Evolutionary conservation across 1,140 invertebrate genomes (phyloP).

Genomic region (Mycetomoellerius zeteki): DNA sequence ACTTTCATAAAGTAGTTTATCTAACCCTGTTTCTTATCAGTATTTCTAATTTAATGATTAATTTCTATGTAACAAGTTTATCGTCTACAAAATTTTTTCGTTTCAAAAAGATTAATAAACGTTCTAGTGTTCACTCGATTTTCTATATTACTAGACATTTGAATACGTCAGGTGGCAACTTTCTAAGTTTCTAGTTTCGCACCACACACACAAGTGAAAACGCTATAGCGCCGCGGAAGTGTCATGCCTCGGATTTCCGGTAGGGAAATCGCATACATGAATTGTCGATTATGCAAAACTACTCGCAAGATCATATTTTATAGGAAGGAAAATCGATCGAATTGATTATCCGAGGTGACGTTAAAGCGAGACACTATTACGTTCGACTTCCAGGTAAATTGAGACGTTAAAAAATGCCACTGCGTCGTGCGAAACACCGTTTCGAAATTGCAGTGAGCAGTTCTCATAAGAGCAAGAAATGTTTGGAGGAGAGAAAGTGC

Average conservation of each 20-base stretch:
- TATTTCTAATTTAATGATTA: conserved; percentile 25
- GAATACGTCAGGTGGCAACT: conserved; percentile 46
- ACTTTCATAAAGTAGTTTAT: too few species aligned
- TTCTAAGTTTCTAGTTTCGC: conserved; percentile 69
- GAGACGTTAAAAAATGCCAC: conserved; percentile 20
- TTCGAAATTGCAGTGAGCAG: conserved; percentile 37
- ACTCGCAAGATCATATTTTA: background rate
- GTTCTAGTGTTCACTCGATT: conserved; percentile 5
- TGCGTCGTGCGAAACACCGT: background rate
- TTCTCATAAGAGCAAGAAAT: conserved; percentile 37
- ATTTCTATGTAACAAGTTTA: conserved; percentile 11
- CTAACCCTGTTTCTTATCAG: background rate
- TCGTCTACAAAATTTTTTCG: background rate
- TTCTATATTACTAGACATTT: conserved; percentile 54
- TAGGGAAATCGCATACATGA: conserved; percentile 30
- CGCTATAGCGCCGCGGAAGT: conserved; percentile 54
- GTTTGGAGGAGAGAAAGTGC: conserved; percentile 79
- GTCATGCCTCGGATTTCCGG: conserved; percentile 52
- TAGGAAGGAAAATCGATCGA: conserved; percentile 49
- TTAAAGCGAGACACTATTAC: conserved; percentile 26
- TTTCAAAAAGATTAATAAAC: conserved; percentile 29
- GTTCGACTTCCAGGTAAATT: conserved; percentile 25
- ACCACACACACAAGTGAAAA: conserved; percentile 64
- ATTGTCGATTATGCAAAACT: conserved; percentile 58
- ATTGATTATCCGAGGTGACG: conserved; percentile 8